Evolutionary conservation across 53 echinoderm and acorn worm genomes (phyloP), one percentile per base, ranked within the genome.

Genomic region (Astropecten irregularis): DNA sequence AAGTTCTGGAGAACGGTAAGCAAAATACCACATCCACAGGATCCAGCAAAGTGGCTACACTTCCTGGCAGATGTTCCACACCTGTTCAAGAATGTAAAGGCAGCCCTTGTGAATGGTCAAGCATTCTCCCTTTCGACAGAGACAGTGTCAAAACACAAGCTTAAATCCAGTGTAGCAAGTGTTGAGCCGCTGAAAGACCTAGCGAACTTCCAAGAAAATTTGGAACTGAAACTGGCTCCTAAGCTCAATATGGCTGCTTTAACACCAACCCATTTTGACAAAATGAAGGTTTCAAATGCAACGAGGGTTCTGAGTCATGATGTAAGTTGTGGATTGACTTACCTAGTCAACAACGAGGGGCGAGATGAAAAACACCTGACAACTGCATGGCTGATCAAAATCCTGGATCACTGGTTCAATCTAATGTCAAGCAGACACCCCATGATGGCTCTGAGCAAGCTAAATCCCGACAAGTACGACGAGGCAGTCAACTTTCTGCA

Each of bases 201-300:
- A 29, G 70, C 71, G 6, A 58, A 14, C 33, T 93, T 89, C 57
- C 89, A 93, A 48, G 84, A 79, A 2, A 29, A 68, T 40, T 60
- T 71, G 57, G 79, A 84, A 27, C 49, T 93, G 39, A 93, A 87
- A 37, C 71, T 87, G 28, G 93, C 93, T 10, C 84, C 87, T 3
- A 86, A 84, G 34, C 73, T 93, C 15, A 71, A 51, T 32, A n/a
- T 30, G 22, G 71, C 87, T 2, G 54, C 25, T 15, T 35, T 89
- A 3, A 36, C 57, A 9, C 89, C 84, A 21, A 84, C 87, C 18
- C 93, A 92, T 47, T 92, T 92, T 61, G 86, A 89, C 23, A 93
- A 93, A 49, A 93, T 87, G 87, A 93, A 93, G 38, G 84, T 93
- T 3, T 87, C 87, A 16, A 72, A 77, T 54, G 89, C 93, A 23